These are phyloP conservation scores for Drosophila pseudoananassae DNA, from an alignment of 1,140 invertebrate species.

Conservation along the genomic window DNA sequence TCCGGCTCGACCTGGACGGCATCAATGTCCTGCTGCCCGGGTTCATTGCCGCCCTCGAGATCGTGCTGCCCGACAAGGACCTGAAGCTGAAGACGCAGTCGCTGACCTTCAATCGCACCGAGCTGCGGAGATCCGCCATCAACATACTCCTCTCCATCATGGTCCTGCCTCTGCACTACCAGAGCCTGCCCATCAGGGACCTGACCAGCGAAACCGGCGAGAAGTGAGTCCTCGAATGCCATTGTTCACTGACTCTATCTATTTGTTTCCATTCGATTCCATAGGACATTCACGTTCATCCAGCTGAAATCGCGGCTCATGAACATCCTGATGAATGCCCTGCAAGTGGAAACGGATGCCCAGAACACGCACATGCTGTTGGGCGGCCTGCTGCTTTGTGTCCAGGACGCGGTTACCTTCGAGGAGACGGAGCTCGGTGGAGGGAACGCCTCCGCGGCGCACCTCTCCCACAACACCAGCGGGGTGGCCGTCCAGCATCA, in stretches of 20 bases:
- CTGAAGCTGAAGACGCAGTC: conserved; percentile 87
- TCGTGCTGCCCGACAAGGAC: conserved; percentile 92
- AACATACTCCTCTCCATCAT: conserved; percentile 95
- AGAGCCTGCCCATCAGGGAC: conserved; percentile 91
- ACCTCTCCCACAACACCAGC: conserved; percentile 84
- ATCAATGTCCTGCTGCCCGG: conserved; percentile 95
- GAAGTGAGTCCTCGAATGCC: conserved; percentile 73
- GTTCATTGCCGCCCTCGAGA: conserved; percentile 94
- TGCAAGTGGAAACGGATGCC: conserved; percentile 94
- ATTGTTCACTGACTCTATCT: background rate
- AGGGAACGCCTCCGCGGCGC: conserved; percentile 71
- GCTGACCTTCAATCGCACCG: conserved; percentile 88
- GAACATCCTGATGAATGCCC: conserved; percentile 93
- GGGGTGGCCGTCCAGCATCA: conserved; percentile 83
- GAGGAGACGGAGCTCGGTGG: conserved; percentile 88
- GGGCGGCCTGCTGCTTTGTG: conserved; percentile 91
- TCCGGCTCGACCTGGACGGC: conserved; percentile 96
- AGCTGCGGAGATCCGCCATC: conserved; percentile 95
- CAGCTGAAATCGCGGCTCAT: conserved; percentile 92
- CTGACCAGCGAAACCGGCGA: conserved; percentile 85
- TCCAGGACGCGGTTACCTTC: conserved; percentile 92
- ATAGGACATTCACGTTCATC: conserved; percentile 88
- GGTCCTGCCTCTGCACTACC: conserved; percentile 95
- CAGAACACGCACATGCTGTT: conserved; percentile 96
- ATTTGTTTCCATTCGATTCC: background rate